A percentile compares a stretch with the other conserved stretches of the same genome.
phyloP scores from a whole-genome alignment of 2,888 invertebrate genomes.

The Clunio marinus region DNA sequence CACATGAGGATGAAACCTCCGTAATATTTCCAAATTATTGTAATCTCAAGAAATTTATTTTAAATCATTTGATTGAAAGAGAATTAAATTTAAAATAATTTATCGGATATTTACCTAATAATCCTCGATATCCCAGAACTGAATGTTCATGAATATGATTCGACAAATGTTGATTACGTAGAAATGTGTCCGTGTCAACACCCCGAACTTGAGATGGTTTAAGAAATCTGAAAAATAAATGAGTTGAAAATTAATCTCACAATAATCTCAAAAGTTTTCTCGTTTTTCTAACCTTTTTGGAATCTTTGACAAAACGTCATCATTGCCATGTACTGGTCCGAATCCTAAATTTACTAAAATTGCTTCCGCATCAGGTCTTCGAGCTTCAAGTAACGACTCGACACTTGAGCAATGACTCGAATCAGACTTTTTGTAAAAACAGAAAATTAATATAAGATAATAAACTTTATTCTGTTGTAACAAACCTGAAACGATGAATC shows the following conservation, averaged over 20 bases:
- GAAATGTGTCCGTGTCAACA: constrained; percentile 69
- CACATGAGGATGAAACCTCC: constrained; percentile 42
- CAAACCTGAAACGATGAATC: constrained; percentile 55
- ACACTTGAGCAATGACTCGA: constrained; percentile 71
- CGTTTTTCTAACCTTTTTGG: constrained; percentile 55
- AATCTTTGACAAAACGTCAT: constrained; percentile 69
- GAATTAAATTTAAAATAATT: constrained; percentile 11
- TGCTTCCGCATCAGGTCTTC: constrained; percentile 85
- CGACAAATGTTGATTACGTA: constrained; percentile 68
- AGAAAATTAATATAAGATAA: constrained; percentile 41
- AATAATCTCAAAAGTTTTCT: not conserved
- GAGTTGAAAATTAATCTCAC: not conserved
- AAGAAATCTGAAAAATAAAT: too few relatives aligned
- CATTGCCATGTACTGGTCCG: constrained; percentile 62
- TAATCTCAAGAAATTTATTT: constrained; percentile 41
- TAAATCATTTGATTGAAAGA: not conserved
- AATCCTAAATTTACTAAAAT: constrained; percentile 77
- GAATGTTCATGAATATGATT: constrained; percentile 70
- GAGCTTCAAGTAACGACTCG: constrained; percentile 74
- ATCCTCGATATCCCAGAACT: constrained; percentile 69
- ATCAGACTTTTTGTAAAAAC: too few relatives aligned
- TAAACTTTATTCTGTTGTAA: not conserved
- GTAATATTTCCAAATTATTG: constrained; percentile 42
- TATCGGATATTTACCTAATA: constrained; percentile 62
- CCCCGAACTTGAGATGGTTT: constrained; percentile 74